phyloP scores from a whole-genome alignment of 2,888 invertebrate species.

The Mechanitis messenoides region DNA sequence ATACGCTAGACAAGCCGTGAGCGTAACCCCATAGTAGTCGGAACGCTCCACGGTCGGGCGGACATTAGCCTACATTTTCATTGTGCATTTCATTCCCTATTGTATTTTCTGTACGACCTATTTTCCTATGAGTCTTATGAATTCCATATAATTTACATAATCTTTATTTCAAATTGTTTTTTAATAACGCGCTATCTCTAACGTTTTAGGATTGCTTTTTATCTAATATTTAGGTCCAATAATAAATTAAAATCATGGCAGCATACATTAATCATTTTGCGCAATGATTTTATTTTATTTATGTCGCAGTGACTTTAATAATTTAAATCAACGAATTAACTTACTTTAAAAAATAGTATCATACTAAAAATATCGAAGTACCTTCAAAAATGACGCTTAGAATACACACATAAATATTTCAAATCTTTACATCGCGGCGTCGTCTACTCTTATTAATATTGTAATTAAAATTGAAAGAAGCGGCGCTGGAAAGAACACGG shows the following conservation, averaged over 20 bases:
- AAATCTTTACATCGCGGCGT: too few species aligned
- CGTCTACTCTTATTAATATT: not conserved
- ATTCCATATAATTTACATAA: conserved; percentile 24
- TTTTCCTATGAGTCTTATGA: conserved; percentile 40
- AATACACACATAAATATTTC: not conserved
- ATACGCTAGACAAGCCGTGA: conserved; percentile 13
- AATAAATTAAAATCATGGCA: not conserved
- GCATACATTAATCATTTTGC: too few species aligned
- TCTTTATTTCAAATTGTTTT: conserved; percentile 24
- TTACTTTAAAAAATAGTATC: too few species aligned
- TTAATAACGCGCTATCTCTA: conserved; percentile 16
- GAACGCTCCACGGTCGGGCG: conserved; percentile 23
- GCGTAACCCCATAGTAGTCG: conserved; percentile 14
- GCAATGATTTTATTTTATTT: too few species aligned
- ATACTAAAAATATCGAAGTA: not conserved
- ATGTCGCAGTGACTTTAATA: too few species aligned
- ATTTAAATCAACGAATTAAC: too few species aligned
- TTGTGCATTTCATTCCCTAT: conserved; percentile 46
- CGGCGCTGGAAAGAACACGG: conserved; percentile 14
- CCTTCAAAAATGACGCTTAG: not conserved
- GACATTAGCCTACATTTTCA: conserved; percentile 28
- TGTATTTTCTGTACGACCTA: conserved; percentile 60
- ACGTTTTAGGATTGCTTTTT: not conserved
- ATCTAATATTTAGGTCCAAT: not conserved
- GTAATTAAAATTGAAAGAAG: conserved; percentile 10